A percentile compares a stretch with the other conserved stretches of the same genome.
Evolutionary conservation across 2,888 invertebrate genomes (phyloP).

Genomic region (Caenorhabditis japonica): DNA sequence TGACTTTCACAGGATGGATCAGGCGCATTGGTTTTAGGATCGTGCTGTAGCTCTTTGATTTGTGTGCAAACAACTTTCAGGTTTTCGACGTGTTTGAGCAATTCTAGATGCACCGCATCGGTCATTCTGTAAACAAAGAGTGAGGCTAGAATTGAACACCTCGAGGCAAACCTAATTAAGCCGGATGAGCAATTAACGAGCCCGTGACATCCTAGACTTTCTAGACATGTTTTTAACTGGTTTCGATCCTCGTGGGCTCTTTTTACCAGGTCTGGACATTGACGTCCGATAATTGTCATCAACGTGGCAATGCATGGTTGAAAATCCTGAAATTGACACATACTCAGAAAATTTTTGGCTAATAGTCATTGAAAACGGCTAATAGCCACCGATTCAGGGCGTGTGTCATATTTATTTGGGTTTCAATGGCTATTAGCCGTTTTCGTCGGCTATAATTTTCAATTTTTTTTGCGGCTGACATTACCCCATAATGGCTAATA

Average conservation of each 20-base stretch:
- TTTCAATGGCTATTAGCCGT: too few species aligned
- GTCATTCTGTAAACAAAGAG: slow-evolving; percentile 74
- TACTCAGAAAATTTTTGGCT: neutral
- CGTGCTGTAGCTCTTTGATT: slow-evolving; percentile 74
- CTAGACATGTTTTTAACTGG: slow-evolving; percentile 72
- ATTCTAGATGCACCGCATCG: slow-evolving; percentile 78
- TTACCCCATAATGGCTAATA: too few species aligned
- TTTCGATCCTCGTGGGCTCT: slow-evolving; percentile 65
- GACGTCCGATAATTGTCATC: slow-evolving; percentile 60
- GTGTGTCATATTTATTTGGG: too few species aligned
- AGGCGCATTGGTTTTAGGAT: slow-evolving; percentile 43
- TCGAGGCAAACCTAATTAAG: slow-evolving; percentile 56
- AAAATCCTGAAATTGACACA: slow-evolving; percentile 50
- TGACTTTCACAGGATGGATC: slow-evolving; percentile 77
- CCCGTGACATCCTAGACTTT: slow-evolving; percentile 78
- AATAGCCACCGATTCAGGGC: too few species aligned
- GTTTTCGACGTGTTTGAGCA: slow-evolving; percentile 75
- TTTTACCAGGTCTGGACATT: slow-evolving; percentile 67
- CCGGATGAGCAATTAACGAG: slow-evolving; percentile 77
- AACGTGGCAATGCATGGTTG: slow-evolving; percentile 54
- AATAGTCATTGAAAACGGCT: too few species aligned
- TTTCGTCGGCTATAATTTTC: too few species aligned
- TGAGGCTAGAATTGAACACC: neutral
- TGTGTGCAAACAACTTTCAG: slow-evolving; percentile 74
- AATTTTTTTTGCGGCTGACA: too few species aligned